Evolutionary conservation across 2,888 invertebrate genomes (phyloP).

Genomic region (Andrena flavipes): DNA sequence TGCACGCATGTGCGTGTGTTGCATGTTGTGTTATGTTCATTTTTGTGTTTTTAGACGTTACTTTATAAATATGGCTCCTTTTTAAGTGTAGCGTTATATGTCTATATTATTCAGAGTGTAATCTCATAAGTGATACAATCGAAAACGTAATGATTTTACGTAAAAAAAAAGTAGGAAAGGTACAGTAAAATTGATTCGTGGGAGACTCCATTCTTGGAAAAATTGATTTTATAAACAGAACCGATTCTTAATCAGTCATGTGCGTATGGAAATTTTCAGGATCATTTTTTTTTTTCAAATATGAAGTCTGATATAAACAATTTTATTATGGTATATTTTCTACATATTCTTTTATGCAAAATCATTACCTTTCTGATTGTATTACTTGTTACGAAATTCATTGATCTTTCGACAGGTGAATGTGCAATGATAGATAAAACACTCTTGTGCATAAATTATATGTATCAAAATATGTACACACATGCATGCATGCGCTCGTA

Average conservation of each 20-base stretch:
- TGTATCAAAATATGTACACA: constrained; percentile 2
- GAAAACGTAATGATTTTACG: neutral
- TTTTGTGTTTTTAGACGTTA: neutral
- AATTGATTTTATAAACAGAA: no score
- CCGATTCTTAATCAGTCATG: no score
- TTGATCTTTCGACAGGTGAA: constrained; percentile 30
- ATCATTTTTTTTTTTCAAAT: no score
- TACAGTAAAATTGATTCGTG: no score
- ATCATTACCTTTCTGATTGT: neutral
- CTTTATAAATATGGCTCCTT: neutral
- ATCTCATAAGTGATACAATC: neutral
- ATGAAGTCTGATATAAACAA: no score
- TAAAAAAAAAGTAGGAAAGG: neutral
- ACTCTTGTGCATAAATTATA: constrained; percentile 21
- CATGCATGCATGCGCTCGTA: neutral
- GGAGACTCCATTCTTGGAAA: no score
- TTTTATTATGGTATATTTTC: no score
- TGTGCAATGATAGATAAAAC: constrained; percentile 17
- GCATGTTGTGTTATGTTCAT: constrained; percentile 34
- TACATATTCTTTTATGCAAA: no score
- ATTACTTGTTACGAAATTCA: neutral
- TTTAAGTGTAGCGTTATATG: constrained; percentile 9
- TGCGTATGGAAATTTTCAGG: no score
- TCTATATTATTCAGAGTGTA: neutral
- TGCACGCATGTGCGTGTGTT: constrained; percentile 46